Evolutionary conservation across 2,888 invertebrate species (phyloP), one percentile per base, ranked within the genome.

Genomic region (Nomada hirtipes): DNA sequence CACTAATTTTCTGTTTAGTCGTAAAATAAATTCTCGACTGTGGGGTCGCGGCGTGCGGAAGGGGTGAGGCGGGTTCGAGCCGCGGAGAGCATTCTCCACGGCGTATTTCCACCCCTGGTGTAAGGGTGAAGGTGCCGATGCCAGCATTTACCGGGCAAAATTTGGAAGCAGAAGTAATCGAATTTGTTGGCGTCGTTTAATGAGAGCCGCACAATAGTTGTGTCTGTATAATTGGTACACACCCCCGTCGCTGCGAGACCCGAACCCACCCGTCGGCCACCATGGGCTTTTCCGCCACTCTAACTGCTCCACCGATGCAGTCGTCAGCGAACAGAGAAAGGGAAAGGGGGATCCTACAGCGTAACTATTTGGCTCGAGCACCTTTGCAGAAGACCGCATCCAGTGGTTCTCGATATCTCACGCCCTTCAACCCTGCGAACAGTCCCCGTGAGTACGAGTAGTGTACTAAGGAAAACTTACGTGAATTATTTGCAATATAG

Each of bases 181-280:
- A 93, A 93, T 93, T 93, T 92, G 93, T 93, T 93, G 92, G 92
- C 92, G 91, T 92, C 93, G 92, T 93, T 93, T 93, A 93, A 93
- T 92, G 93, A 92, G 92, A 91, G 91, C 91, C 91, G 90, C 91
- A 90, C 92, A 91, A 93, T 93, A 91, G 93, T 92, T 92, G 93
- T 91, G 93, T 91, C 92, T 89, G 91, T 91, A 90, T 93, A 93
- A 93, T 93, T 93, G 92, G 92, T 92, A 90, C 90, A 91, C 91
- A 90, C 87, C 82, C 80, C 77, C 82, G 83, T 73, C 72, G 83
- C 76, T 53, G 69, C 79, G 68, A 72, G 77, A 88, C 84, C 82
- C 81, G 83, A 73, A 70, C 77, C 76, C 79, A 82, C 76, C 70
- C 70, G 71, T 44, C 36, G 18, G 36, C 74, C 72, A 61, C 63